Evolutionary conservation across 2,888 invertebrate species (phyloP), one percentile per base, ranked within the genome.

Genomic region (Euphydryas editha): DNA sequence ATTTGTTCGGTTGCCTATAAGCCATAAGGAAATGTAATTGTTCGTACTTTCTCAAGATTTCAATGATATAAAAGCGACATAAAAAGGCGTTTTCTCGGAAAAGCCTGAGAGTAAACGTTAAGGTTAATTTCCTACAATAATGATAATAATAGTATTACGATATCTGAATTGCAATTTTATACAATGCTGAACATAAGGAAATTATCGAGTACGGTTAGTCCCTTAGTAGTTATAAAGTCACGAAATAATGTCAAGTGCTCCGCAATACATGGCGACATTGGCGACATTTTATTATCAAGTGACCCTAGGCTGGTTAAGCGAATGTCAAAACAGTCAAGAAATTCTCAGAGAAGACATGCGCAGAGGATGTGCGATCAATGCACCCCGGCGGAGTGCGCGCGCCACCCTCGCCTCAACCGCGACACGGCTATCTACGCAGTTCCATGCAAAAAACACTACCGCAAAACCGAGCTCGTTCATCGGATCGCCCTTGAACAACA

Each of bases 341-440:
- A 75, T 77, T 74, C 76, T 77, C 46, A 68, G 73, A 78, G 78
- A 74, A 78, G 79, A 84, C 92, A 90, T 92, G 92, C 92, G 92
- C 92, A 88, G 66, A 86, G 77, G 76, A 76, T 75, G 76, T 78
- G 76, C 89, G 92, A 92, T 92, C 92, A 89, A 92, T 92, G 92
- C 88, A 88, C 83, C 86, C 84, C 81, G 75, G 75, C 67, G 68
- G 78, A 77, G 75, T 88, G 90, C 90, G 90, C 92, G 91, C 92
- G 90, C 91, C 87, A 79, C 85, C 87, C 84, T 75, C 57, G 21
- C 81, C 80, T 81, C 76, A 73, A 76, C 79, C 81, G 65, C 74
- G 68, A 61, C 74, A 76, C 75, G 72, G 75, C 79, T 78, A 82
- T 85, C 90, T 92, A 91, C 92, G 92, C 91, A 92, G 92, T 91